phyloP scores from a whole-genome alignment of 2,888 invertebrate genomes.

The Trissolcus brochymenae region DNA sequence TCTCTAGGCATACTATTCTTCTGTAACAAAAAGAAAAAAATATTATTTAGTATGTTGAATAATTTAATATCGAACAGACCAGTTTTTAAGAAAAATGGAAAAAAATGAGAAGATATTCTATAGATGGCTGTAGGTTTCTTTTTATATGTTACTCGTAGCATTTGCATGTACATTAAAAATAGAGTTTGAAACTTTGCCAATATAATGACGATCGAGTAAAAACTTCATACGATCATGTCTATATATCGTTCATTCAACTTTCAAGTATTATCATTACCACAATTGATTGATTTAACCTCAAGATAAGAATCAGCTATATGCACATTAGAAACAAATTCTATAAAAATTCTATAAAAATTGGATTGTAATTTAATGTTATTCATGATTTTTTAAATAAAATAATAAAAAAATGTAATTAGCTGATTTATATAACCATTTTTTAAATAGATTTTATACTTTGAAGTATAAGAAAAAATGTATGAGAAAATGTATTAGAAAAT shows the following conservation, averaged over 20 bases:
- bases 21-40: slow-evolving; percentile 60
- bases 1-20: slow-evolving; percentile 74
- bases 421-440: no score
- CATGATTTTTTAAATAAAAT: no score
- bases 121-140: background rate
- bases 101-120: background rate
- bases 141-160: slow-evolving; percentile 8
- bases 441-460: no score
- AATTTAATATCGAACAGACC: no score
- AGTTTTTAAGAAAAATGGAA: background rate
- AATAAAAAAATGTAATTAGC: no score
- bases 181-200: slow-evolving; percentile 41
- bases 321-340: no score
- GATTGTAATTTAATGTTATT: no score
- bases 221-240: slow-evolving; percentile 1
- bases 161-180: slow-evolving; percentile 26
- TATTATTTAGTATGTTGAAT: no score
- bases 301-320: background rate
- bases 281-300: background rate
- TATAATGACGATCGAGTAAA: slow-evolving; percentile 15
- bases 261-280: background rate
- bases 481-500: no score
- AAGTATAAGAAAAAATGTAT: no score
- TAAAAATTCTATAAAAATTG: no score
- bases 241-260: slow-evolving; percentile 24